Conservation (phyloP, 2,797 vertebrate genomes). For the Danio albolineatus region DNA sequence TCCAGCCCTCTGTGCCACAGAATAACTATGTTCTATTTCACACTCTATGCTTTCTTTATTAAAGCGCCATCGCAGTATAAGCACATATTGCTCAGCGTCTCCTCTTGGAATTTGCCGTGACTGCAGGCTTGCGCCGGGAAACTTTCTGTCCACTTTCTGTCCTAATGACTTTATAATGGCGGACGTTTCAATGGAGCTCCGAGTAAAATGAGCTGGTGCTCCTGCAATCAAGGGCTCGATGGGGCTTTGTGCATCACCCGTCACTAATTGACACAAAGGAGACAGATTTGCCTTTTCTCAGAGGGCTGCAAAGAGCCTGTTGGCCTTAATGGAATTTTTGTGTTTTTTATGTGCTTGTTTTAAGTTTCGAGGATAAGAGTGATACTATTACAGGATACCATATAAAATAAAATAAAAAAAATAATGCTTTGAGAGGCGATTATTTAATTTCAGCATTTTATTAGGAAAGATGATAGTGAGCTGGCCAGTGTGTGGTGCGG, state of each 20-base stretch:
- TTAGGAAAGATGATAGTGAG: conserved; percentile 15
- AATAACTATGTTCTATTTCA: conserved; percentile 81
- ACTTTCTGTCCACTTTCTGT: conserved; percentile 47
- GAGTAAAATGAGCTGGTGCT: conserved; percentile 63
- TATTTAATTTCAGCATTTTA: conserved; percentile 19
- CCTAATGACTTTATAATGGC: conserved; percentile 62
- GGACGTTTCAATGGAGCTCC: conserved; percentile 58
- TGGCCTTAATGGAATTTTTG: conserved; percentile 12
- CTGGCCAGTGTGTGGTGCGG: neutral
- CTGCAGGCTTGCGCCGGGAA: conserved; percentile 34
- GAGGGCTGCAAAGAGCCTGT: conserved; percentile 35
- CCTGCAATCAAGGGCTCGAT: conserved; percentile 62
- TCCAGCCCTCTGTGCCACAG: conserved; percentile 71
- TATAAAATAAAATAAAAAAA: neutral
- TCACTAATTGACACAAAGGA: conserved; percentile 50
- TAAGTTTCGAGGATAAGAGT: neutral
- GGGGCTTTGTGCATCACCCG: conserved; percentile 59
- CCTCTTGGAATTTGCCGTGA: conserved; percentile 57
- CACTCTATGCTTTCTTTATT: conserved; percentile 83
- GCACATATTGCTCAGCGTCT: conserved; percentile 69
- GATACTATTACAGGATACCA: neutral
- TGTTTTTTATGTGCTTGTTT: neutral
- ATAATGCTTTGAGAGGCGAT: neutral
- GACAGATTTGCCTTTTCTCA: conserved; percentile 43
- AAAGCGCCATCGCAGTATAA: conserved; percentile 78